A percentile compares a stretch with the other conserved stretches of the same genome.
phyloP scores from a whole-genome alignment of 2,113 vertebrate genomes.

The Perccottus glenii region DNA sequence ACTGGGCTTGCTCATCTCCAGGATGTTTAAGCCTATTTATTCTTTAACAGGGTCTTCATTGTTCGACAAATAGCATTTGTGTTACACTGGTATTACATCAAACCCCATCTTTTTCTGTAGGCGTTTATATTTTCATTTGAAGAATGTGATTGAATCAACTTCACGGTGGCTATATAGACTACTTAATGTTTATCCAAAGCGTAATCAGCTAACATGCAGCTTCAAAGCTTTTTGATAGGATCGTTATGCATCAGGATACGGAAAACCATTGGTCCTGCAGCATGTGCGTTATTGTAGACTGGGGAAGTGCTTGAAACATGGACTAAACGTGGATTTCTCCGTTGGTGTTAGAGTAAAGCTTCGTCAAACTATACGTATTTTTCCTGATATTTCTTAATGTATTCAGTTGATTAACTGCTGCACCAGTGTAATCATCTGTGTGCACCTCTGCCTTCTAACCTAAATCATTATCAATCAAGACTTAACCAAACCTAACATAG shows the following conservation, averaged over 20 bases:
- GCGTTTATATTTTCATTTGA: constrained; percentile 28
- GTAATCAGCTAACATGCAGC: neutral
- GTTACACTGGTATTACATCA: constrained; percentile 34
- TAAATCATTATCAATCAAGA: neutral
- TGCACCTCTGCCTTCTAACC: neutral
- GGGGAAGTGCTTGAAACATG: too few relatives aligned
- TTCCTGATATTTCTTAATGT: too few relatives aligned
- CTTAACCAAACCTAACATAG: neutral
- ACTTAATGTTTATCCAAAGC: neutral
- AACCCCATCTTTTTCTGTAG: constrained; percentile 8
- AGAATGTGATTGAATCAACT: constrained; percentile 2
- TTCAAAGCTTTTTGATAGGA: neutral
- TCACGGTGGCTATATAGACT: constrained; percentile 10
- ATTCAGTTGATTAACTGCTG: too few relatives aligned
- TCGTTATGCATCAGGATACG: neutral
- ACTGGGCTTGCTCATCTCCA: constrained; percentile 46
- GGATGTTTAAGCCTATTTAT: constrained; percentile 20
- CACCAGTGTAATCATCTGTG: neutral
- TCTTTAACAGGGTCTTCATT: constrained; percentile 21
- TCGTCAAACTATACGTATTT: too few relatives aligned
- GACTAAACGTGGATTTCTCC: too few relatives aligned
- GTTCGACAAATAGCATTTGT: constrained; percentile 5
- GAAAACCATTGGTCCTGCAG: too few relatives aligned
- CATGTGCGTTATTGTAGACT: too few relatives aligned
- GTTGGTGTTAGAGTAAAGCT: too few relatives aligned